phyloP scores from a whole-genome alignment of 2,888 invertebrate genomes.

The Dexiosoma caninum region DNA sequence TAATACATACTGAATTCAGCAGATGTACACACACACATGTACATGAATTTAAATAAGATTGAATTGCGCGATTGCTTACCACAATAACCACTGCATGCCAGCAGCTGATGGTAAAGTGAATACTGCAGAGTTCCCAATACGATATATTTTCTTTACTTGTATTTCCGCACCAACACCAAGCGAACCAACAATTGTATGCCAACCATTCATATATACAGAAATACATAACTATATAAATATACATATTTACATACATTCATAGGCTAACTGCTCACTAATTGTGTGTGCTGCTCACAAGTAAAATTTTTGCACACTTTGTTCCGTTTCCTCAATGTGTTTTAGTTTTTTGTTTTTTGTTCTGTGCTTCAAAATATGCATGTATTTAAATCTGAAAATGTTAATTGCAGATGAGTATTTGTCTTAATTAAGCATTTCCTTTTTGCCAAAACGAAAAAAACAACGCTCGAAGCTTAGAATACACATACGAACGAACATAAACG shows the following conservation, averaged over 20 bases:
- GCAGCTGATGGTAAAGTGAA: conserved; percentile 59
- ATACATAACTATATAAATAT: neutral
- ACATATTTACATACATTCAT: neutral
- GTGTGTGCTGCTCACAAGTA: conserved; percentile 26
- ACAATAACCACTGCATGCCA: conserved; percentile 58
- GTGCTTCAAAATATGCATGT: conserved; percentile 50
- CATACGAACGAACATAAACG: neutral
- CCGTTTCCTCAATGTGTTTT: conserved; percentile 21
- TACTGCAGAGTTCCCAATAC: conserved; percentile 40
- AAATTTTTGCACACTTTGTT: conserved; percentile 46
- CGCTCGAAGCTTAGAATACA: conserved; percentile 30
- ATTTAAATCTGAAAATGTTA: conserved; percentile 69
- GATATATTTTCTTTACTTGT: conserved; percentile 6
- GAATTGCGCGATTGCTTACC: conserved; percentile 49
- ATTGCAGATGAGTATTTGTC: conserved; percentile 72
- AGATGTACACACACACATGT: conserved; percentile 1
- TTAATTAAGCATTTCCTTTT: conserved; percentile 70
- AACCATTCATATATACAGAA: neutral
- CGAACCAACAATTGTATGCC: conserved; percentile 38
- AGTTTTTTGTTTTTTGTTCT: conserved; percentile 12
- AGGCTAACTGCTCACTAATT: neutral
- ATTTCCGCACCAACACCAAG: conserved; percentile 52
- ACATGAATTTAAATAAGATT: neutral
- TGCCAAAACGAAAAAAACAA: conserved; percentile 39
- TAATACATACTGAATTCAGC: neutral